Conservation (phyloP, 2,888 invertebrate species). For the Lasiommata megera region DNA sequence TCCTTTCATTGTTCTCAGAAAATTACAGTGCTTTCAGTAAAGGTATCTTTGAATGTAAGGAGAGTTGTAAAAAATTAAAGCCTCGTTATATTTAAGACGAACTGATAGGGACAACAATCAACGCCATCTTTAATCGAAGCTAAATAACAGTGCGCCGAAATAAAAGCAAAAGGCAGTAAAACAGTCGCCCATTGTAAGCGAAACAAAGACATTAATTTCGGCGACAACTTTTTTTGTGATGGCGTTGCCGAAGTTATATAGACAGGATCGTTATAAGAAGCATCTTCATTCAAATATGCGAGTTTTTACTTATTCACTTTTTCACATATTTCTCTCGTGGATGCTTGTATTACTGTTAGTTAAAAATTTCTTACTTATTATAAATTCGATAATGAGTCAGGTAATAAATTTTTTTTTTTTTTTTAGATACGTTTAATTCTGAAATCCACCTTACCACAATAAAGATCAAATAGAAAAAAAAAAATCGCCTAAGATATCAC, state of each 20-base stretch:
- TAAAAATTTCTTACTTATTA: too few species aligned
- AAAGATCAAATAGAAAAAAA: too few species aligned
- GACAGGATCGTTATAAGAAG: too few species aligned
- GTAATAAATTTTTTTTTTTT: too few species aligned
- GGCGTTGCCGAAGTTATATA: conserved; percentile 29
- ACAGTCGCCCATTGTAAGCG: conserved; percentile 30
- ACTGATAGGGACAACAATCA: background rate
- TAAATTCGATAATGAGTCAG: too few species aligned
- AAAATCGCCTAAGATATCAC: too few species aligned
- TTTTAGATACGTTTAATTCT: too few species aligned
- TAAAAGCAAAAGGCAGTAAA: conserved; percentile 24
- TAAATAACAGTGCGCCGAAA: background rate
- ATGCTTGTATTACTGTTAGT: too few species aligned
- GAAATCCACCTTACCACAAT: too few species aligned
- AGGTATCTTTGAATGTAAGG: background rate
- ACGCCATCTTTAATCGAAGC: background rate
- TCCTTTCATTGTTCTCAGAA: too few species aligned
- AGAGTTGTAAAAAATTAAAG: background rate
- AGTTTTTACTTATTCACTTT: background rate
- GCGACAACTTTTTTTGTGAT: conserved; percentile 33
- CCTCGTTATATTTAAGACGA: background rate
- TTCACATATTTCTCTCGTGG: too few species aligned
- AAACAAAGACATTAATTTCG: conserved; percentile 41
- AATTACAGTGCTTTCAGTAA: too few species aligned
- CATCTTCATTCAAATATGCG: conserved; percentile 6